Percentiles rank a stretch among this genome's conserved stretches.
These are phyloP conservation scores for Napeogenes inachia DNA, from an alignment of 2,888 invertebrate species.

Conservation along the genomic window DNA sequence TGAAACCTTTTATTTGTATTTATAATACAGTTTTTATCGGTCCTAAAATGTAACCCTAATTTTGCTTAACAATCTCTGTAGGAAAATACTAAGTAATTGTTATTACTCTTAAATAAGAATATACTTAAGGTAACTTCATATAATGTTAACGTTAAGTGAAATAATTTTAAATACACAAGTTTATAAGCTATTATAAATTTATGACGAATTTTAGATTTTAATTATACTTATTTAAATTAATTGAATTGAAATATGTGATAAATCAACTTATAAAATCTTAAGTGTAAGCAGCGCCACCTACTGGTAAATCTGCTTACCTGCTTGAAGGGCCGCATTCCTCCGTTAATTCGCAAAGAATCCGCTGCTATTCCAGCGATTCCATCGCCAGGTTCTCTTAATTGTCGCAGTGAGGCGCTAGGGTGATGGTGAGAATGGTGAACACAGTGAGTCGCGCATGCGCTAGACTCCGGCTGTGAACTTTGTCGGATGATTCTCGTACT, in stretches of 20 bases:
- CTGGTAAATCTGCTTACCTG: conserved; percentile 81
- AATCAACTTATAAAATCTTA: too few relatives aligned
- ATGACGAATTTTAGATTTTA: too few relatives aligned
- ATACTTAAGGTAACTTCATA: too few relatives aligned
- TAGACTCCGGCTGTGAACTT: conserved; percentile 90
- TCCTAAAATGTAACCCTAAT: too few relatives aligned
- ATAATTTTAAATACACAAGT: too few relatives aligned
- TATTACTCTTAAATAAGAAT: too few relatives aligned
- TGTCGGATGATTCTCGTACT: conserved; percentile 90
- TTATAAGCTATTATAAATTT: too few relatives aligned
- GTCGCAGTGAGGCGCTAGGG: conserved; percentile 91
- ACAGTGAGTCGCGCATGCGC: conserved; percentile 81
- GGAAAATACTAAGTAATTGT: too few relatives aligned
- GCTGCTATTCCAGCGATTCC: conserved; percentile 97
- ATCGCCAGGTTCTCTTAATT: conserved; percentile 88
- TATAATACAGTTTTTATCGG: background rate
- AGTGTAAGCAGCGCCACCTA: conserved; percentile 59
- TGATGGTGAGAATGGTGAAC: conserved; percentile 81
- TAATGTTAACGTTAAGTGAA: too few relatives aligned
- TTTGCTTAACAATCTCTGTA: too few relatives aligned
- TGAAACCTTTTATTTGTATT: background rate
- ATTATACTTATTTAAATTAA: too few relatives aligned
- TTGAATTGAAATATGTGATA: too few relatives aligned
- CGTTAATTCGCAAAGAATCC: conserved; percentile 96
- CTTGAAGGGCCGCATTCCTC: conserved; percentile 96